Evolutionary conservation across 2,113 vertebrate species (phyloP).

Genomic region (Corythoichthys intestinalis): DNA sequence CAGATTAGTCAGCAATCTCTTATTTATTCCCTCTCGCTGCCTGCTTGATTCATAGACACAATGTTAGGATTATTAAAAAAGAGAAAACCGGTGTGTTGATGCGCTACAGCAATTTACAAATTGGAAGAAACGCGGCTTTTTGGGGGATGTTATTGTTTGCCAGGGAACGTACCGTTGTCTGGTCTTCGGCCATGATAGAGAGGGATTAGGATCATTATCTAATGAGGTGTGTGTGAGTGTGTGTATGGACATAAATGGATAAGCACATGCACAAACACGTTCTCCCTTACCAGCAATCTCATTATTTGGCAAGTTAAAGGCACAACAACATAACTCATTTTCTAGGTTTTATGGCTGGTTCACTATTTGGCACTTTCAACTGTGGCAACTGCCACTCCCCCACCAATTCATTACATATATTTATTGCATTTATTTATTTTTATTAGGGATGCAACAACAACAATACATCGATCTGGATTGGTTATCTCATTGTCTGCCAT

Average conservation of each 20-base stretch:
- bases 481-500: too few species aligned
- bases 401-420: too few species aligned
- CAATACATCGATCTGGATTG: too few species aligned
- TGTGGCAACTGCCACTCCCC: too few species aligned
- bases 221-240: conserved; percentile 25
- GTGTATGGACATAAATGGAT: neutral
- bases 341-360: neutral
- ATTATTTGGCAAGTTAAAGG: neutral
- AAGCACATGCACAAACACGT: conserved; percentile 1
- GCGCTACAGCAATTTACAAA: conserved; percentile 56
- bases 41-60: conserved; percentile 48
- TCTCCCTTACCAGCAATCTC: neutral
- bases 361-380: neutral
- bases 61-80: conserved; percentile 15
- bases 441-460: too few species aligned
- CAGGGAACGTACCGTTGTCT: conserved; percentile 9
- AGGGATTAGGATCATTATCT: conserved; percentile 45
- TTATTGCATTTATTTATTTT: too few species aligned
- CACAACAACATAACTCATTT: neutral
- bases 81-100: conserved; percentile 10
- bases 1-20: conserved; percentile 63
- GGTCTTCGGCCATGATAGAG: conserved; percentile 5
- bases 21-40: conserved; percentile 26
- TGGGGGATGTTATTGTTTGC: conserved; percentile 4
- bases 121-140: conserved; percentile 27